phyloP scores from a whole-genome alignment of 1,140 invertebrate genomes.

The Microplitis mediator region DNA sequence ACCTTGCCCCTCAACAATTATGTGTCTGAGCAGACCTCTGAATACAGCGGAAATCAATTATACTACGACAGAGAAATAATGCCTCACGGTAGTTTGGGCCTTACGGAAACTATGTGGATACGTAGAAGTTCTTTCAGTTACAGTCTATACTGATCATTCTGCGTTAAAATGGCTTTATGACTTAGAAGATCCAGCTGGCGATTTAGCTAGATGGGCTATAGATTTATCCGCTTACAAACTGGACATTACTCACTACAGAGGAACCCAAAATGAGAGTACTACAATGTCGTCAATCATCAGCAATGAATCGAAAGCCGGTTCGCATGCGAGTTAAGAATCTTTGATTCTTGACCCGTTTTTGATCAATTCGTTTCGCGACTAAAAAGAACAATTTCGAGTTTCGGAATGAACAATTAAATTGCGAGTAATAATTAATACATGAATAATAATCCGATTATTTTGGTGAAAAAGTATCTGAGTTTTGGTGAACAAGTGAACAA shows the following conservation, averaged over 20 bases:
- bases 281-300: too few relatives aligned
- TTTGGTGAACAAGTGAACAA: too few relatives aligned
- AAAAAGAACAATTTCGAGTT: too few relatives aligned
- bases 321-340: too few relatives aligned
- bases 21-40: not conserved
- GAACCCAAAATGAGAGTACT: not conserved
- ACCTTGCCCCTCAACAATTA: too few relatives aligned
- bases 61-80: not conserved
- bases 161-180: not conserved
- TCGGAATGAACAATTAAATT: too few relatives aligned
- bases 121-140: not conserved
- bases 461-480: too few relatives aligned
- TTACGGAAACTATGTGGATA: not conserved
- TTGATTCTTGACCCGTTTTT: too few relatives aligned
- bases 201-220: not conserved
- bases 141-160: not conserved
- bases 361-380: too few relatives aligned
- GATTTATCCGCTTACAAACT: not conserved
- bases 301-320: too few relatives aligned
- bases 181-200: not conserved
- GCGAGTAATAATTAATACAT: too few relatives aligned
- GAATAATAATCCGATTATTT: too few relatives aligned
- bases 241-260: not conserved
- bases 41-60: not conserved
- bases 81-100: not conserved